A percentile compares a stretch with the other conserved stretches of the same genome.
phyloP scores from a whole-genome alignment of 2,113 vertebrate species.

The Vidua chalybeata region DNA sequence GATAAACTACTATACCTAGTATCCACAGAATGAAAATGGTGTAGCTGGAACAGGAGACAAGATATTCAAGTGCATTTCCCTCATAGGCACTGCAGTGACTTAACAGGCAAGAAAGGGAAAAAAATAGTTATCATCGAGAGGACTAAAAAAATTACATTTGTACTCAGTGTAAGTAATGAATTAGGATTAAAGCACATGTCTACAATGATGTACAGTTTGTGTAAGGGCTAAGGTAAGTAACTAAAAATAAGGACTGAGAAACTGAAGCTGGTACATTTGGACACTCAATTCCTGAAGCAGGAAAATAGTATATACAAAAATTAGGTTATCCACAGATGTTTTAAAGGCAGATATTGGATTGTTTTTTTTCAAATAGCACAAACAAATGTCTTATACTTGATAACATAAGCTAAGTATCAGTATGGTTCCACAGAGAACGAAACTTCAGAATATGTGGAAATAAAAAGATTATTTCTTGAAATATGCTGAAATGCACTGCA shows the following conservation, averaged over 20 bases:
- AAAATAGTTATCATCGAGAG: background rate
- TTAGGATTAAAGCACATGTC: background rate
- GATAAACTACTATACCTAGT: background rate
- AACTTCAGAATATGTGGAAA: background rate
- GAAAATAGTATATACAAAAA: background rate
- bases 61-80: background rate
- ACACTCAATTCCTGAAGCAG: background rate
- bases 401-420: fast-evolving
- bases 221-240: background rate
- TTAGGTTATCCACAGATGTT: background rate
- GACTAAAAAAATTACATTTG: background rate
- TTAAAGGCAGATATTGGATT: background rate
- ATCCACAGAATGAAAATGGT: background rate
- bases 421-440: background rate
- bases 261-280: background rate
- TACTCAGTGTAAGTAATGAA: background rate
- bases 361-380: background rate
- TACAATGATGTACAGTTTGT: background rate
- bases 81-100: background rate
- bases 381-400: background rate
- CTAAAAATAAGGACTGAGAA: background rate
- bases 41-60: background rate
- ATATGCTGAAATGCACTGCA: background rate
- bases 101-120: background rate
- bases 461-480: background rate